These are phyloP conservation scores for Caracal caracal DNA, from an alignment of 2,113 vertebrate genomes.

Conservation along the genomic window DNA sequence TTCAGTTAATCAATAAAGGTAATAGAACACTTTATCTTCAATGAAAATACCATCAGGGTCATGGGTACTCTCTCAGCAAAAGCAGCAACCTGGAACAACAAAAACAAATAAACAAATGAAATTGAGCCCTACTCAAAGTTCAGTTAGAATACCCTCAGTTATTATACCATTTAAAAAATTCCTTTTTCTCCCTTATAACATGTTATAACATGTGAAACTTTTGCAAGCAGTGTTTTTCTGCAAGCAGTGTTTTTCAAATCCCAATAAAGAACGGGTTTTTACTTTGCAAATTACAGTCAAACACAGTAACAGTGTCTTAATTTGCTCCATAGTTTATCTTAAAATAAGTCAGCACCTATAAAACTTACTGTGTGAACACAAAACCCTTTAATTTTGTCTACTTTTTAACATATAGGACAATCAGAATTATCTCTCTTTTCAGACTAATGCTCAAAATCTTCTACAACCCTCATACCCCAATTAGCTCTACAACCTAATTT, in stretches of 20 bases:
- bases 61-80: constrained; percentile 14
- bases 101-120: not conserved
- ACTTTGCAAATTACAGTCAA: constrained; percentile 48
- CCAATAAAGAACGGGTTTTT: constrained; percentile 28
- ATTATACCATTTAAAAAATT: not conserved
- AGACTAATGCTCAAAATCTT: not conserved
- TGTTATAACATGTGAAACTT: constrained; percentile 20
- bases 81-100: constrained; percentile 62
- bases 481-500: constrained; percentile 34
- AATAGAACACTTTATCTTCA: constrained; percentile 22
- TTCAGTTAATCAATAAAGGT: constrained; percentile 52
- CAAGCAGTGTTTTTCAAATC: constrained; percentile 30
- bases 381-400: constrained; percentile 47
- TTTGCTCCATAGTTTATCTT: constrained; percentile 17
- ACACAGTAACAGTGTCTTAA: not conserved
- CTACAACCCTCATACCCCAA: not conserved
- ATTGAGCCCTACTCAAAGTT: constrained; percentile 46
- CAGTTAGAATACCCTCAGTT: not conserved
- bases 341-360: constrained; percentile 18
- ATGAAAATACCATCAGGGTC: constrained; percentile 37
- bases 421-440: constrained; percentile 21
- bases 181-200: not conserved
- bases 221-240: not conserved
- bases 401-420: not conserved
- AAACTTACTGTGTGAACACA: constrained; percentile 20